These are phyloP conservation scores for Listrodromus nycthemerus DNA, from an alignment of 2,888 invertebrate genomes.

Conservation along the genomic window DNA sequence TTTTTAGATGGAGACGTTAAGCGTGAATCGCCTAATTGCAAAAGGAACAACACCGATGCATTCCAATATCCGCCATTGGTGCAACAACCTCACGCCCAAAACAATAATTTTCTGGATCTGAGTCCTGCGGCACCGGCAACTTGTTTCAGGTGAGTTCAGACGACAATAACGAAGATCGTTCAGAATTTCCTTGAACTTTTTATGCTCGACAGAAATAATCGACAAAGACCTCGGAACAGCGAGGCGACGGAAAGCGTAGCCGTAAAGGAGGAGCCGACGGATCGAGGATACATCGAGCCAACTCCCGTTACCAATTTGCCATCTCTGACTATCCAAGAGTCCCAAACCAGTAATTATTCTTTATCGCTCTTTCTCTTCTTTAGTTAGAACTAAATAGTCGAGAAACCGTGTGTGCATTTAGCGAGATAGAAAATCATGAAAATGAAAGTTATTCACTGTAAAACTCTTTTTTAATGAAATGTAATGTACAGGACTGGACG, in stretches of 20 bases:
- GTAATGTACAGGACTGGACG: no score
- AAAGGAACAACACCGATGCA: slow-evolving; percentile 69
- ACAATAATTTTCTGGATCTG: slow-evolving; percentile 75
- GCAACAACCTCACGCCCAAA: slow-evolving; percentile 69
- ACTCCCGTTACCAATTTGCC: slow-evolving; percentile 72
- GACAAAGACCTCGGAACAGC: slow-evolving; percentile 68
- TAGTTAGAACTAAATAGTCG: neutral
- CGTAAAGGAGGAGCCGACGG: slow-evolving; percentile 79
- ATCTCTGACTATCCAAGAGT: slow-evolving; percentile 72
- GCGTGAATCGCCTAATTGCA: slow-evolving; percentile 75
- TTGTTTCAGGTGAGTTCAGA: slow-evolving; percentile 74
- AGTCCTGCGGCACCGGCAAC: slow-evolving; percentile 72
- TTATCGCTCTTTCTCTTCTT: neutral
- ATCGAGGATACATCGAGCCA: slow-evolving; percentile 77
- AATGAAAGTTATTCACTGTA: no score
- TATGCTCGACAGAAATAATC: slow-evolving; percentile 66
- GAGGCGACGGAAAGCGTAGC: slow-evolving; percentile 75
- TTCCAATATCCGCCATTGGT: slow-evolving; percentile 73
- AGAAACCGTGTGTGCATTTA: neutral
- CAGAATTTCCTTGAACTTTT: neutral
- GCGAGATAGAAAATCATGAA: no score
- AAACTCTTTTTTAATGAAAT: no score
- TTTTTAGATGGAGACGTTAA: slow-evolving; percentile 71
- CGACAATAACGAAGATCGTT: neutral
- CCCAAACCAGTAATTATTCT: slow-evolving; percentile 73